Percentiles rank a stretch among this genome's conserved stretches.
Conservation (phyloP, 1,140 invertebrate genomes). For the Philopotamus ludificatus region DNA sequence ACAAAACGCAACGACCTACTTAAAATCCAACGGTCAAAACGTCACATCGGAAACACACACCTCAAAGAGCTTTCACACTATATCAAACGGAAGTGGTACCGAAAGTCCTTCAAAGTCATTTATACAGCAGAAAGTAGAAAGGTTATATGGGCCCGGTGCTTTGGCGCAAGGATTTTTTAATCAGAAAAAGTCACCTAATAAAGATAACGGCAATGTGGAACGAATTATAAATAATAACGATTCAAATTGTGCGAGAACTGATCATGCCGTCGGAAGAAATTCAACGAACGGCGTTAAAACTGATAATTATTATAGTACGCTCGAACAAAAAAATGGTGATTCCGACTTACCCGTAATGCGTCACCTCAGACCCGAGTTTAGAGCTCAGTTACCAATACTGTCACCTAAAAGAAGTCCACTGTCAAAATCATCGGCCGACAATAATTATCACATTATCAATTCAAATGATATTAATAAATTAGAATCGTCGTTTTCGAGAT, state of each 20-base stretch:
- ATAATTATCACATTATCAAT: constrained; percentile 26
- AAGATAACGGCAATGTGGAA: constrained; percentile 49
- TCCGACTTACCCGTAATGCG: constrained; percentile 70
- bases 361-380: constrained; percentile 79
- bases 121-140: constrained; percentile 83
- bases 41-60: constrained; percentile 45
- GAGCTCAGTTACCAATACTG: constrained; percentile 74
- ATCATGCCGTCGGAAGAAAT: constrained; percentile 31
- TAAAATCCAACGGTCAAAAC: constrained; percentile 53
- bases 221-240: constrained; percentile 41
- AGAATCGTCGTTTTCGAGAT: constrained; percentile 15
- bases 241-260: constrained; percentile 34
- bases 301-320: constrained; percentile 46
- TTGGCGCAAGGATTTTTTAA: constrained; percentile 80
- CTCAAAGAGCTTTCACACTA: constrained; percentile 34
- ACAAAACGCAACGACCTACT: constrained; percentile 48
- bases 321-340: constrained; percentile 44
- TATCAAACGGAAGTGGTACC: constrained; percentile 41
- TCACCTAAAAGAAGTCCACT: constrained; percentile 58
- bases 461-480: constrained; percentile 43
- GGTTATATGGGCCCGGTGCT: constrained; percentile 82
- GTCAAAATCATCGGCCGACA: constrained; percentile 46
- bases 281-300: constrained; percentile 44
- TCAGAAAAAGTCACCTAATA: constrained; percentile 55
- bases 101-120: constrained; percentile 71